Conservation (phyloP, 2,888 invertebrate genomes). For the Drosophila nr. perissopoda region DNA sequence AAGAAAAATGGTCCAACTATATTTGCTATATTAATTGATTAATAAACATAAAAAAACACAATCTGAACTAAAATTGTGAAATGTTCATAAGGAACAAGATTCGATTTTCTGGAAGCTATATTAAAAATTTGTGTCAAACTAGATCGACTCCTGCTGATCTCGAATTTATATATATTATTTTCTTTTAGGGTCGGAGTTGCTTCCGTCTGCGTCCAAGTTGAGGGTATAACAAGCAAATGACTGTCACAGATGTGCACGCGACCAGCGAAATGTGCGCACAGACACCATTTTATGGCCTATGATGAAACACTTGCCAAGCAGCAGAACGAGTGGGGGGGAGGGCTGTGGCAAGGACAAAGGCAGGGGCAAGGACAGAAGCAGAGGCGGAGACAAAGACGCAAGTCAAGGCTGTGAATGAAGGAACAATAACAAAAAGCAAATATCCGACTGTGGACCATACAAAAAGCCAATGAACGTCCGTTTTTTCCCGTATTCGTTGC, state of each 20-base stretch:
- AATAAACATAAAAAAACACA: background rate
- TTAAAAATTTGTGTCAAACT: no score
- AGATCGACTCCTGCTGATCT: background rate
- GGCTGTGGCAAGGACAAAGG: background rate
- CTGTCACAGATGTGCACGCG: conserved; percentile 60
- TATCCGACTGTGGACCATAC: conserved; percentile 49
- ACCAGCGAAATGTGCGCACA: conserved; percentile 63
- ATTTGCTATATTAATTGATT: background rate
- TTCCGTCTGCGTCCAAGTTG: background rate
- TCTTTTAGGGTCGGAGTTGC: background rate
- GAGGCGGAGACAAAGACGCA: conserved; percentile 20
- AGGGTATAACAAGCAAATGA: conserved; percentile 34
- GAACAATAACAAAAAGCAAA: conserved; percentile 77
- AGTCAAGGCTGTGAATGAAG: conserved; percentile 59
- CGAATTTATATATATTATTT: background rate
- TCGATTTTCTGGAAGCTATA: no score
- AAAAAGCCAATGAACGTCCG: conserved; percentile 75
- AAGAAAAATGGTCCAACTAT: background rate
- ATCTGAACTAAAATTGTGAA: background rate
- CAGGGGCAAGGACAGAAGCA: conserved; percentile 1
- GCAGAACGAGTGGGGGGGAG: background rate
- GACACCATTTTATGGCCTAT: conserved; percentile 72
- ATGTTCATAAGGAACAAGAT: background rate
- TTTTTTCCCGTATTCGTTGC: conserved; percentile 23
- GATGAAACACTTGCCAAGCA: conserved; percentile 32